A percentile compares a stretch with the other conserved stretches of the same genome.
Evolutionary conservation across 2,113 vertebrate species (phyloP).

Genomic region (Chionis minor): DNA sequence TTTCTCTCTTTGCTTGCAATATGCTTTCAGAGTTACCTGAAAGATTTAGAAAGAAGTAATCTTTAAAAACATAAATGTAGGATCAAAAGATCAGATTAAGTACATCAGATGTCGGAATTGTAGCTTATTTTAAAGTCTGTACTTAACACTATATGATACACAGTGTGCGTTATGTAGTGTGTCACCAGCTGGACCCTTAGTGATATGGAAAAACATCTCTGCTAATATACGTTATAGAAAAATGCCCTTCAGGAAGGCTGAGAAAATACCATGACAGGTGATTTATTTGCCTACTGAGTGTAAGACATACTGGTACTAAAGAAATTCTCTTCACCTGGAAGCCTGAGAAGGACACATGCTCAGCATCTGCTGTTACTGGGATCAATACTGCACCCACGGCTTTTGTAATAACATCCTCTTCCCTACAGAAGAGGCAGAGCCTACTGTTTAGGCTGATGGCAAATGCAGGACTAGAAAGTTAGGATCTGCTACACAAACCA

Average conservation of each 20-base stretch:
- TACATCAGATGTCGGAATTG: not conserved
- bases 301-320: not conserved
- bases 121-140: not conserved
- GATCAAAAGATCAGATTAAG: not conserved
- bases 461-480: not conserved
- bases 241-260: not conserved
- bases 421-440: not conserved
- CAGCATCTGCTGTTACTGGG: not conserved
- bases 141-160: not conserved
- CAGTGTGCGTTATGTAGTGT: not conserved
- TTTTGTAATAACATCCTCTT: not conserved
- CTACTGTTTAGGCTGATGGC: not conserved
- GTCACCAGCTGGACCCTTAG: not conserved
- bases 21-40: not conserved
- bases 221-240: not conserved
- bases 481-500: not conserved
- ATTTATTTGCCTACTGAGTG: not conserved
- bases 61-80: not conserved
- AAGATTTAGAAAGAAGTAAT: not conserved
- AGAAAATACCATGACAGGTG: not conserved
- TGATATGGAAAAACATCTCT: not conserved
- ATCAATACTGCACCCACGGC: accelerated
- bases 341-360: not conserved
- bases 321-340: not conserved
- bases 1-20: not conserved